phyloP scores from a whole-genome alignment of 2,797 vertebrate genomes.

The Cossypha dichroa region DNA sequence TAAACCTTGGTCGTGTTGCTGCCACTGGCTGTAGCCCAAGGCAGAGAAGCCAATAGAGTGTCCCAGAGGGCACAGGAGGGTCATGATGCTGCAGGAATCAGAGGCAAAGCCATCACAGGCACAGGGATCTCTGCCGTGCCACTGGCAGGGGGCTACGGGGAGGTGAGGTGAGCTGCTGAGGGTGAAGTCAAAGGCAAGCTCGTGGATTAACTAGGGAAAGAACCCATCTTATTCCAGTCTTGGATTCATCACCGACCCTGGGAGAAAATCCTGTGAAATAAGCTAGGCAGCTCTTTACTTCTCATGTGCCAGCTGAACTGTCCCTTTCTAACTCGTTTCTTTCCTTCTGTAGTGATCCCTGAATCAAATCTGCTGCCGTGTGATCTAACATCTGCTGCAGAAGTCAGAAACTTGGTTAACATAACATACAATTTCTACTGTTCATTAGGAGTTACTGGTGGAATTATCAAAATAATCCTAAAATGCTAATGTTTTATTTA shows the following conservation, averaged over 20 bases:
- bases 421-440: not conserved
- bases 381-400: not conserved
- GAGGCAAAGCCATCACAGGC: not conserved
- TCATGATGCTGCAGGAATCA: not conserved
- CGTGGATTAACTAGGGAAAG: not conserved
- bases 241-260: not conserved
- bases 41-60: not conserved
- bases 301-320: not conserved
- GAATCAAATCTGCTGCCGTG: not conserved
- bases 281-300: not conserved
- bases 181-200: not conserved
- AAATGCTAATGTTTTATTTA: slow-evolving; percentile 63
- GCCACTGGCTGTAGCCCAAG: not conserved
- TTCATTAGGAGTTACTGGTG: not conserved
- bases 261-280: not conserved
- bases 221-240: not conserved
- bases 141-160: not conserved
- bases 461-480: slow-evolving; percentile 53
- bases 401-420: not conserved
- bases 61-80: not conserved
- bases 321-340: not conserved
- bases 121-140: not conserved
- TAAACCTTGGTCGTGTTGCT: not conserved
- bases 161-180: not conserved
- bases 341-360: not conserved